Base-by-base conservation (phyloP, 2,113 vertebrate species). In the Apeltes quadracus region DNA sequence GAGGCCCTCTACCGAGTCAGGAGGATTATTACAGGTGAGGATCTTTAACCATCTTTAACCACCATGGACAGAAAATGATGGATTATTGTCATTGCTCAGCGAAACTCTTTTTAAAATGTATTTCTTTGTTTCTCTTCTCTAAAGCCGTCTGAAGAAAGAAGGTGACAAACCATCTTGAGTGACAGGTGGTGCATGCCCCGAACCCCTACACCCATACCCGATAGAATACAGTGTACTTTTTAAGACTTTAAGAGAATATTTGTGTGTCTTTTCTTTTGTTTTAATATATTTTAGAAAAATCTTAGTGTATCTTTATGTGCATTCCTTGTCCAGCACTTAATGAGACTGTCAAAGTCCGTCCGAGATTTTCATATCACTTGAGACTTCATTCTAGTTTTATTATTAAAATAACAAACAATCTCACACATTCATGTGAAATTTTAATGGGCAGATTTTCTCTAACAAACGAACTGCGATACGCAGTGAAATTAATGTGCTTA, bases 61-160 rank as follows among this genome's bases (percentile, higher is more conserved):
- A n/a, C 36, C 18, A 22, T 54, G 22, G 39, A 63, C 29, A 32
- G 22, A 53, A 23, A 38, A 18, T 11, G 9, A 38, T 58, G 3
- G 53, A 38, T 46, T 2, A 38, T 57, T 7, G 7, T 18, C 44
- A 41, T 54, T 38, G 7, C 12, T 46, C 6, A 22, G 15, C 53
- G 50, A 15, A 63, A 59, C 38, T 25, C 15, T 10, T 41, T n/a
- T 27, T 15, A 25, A 56, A 32, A 46, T 27, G 22, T 51, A 12
- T 56, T 22, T 29, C 34, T 29, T 16, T 87, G 18, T 74, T 72
- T 76, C 70, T 88, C 87, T 83, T 41, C 81, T 70, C 56, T 90
- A 69, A 89, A 99, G 98, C 87, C 98, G 98, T 76, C 95, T 99
- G 96, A 99, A 99, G 95, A 99, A 99, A 95, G 98, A 99, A 95